A percentile compares a stretch with the other conserved stretches of the same genome.
These are phyloP conservation scores for Shargacucullia verbasci DNA, from an alignment of 2,888 invertebrate genomes.

Conservation along the genomic window DNA sequence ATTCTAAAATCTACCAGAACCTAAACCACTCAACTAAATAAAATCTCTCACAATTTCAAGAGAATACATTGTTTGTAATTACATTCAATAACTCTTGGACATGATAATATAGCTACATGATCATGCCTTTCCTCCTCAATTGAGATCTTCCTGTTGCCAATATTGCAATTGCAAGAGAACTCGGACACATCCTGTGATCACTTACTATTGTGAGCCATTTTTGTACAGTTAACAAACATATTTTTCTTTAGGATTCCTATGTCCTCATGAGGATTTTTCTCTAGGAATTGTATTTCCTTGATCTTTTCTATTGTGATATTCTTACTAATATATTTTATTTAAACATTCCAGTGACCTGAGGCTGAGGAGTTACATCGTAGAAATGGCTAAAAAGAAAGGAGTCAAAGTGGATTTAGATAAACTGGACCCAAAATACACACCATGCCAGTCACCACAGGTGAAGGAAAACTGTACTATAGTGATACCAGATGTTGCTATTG, in stretches of 20 bases:
- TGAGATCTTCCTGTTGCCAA: constrained; percentile 27
- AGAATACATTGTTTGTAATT: too few species aligned
- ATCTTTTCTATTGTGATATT: too few species aligned
- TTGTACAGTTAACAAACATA: too few species aligned
- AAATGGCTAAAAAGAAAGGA: constrained; percentile 71
- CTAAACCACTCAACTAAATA: too few species aligned
- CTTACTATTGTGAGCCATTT: constrained; percentile 8
- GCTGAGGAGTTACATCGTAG: constrained; percentile 68
- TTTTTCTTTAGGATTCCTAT: constrained; percentile 71
- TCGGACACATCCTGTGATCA: constrained; percentile 13
- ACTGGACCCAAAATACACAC: constrained; percentile 56
- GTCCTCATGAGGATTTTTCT: constrained; percentile 72
- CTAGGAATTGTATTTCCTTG: too few species aligned
- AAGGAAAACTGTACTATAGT: constrained; percentile 78
- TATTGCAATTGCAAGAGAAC: constrained; percentile 1
- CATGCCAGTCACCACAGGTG: constrained; percentile 58
- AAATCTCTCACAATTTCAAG: too few species aligned
- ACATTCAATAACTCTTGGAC: too few species aligned
- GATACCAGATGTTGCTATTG: constrained; percentile 74
- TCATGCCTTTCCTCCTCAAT: constrained; percentile 4
- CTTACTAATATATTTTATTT: too few species aligned
- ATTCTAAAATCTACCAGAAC: too few species aligned
- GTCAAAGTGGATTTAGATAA: constrained; percentile 70
- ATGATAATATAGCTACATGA: too few species aligned
- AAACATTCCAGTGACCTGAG: constrained; percentile 74